Conservation (phyloP, 2,113 vertebrate genomes). For the Abramis brama region DNA sequence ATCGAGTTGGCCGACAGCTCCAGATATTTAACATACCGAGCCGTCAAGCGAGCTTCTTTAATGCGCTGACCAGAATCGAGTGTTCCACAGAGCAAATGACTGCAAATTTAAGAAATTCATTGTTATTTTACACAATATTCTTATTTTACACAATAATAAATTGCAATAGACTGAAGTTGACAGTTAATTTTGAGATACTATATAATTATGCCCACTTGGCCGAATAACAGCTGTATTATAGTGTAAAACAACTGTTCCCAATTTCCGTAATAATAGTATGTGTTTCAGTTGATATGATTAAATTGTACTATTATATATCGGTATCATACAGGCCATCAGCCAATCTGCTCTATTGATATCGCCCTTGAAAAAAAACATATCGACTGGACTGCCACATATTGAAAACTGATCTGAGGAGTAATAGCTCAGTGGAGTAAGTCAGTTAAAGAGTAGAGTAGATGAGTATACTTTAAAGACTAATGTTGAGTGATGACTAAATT, state of each 20-base stretch:
- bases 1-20: neutral
- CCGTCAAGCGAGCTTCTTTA: neutral
- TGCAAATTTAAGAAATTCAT: neutral
- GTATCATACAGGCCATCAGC: neutral
- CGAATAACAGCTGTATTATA: neutral
- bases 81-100: neutral
- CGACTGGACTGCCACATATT: neutral
- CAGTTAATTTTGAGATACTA: neutral
- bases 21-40: neutral
- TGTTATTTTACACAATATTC: neutral
- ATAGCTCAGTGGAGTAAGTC: neutral
- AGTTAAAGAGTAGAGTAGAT: neutral
- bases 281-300: no score
- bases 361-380: neutral
- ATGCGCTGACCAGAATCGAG: no score
- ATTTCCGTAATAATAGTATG: neutral
- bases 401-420: neutral
- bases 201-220: no score
- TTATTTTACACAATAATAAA: neutral
- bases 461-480: slow-evolving; percentile 35
- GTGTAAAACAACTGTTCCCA: neutral
- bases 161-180: neutral
- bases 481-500: neutral
- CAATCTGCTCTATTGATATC: neutral
- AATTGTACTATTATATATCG: neutral